Base-by-base conservation (phyloP, 1,140 invertebrate genomes). In the Sarcophaga peregrina region DNA sequence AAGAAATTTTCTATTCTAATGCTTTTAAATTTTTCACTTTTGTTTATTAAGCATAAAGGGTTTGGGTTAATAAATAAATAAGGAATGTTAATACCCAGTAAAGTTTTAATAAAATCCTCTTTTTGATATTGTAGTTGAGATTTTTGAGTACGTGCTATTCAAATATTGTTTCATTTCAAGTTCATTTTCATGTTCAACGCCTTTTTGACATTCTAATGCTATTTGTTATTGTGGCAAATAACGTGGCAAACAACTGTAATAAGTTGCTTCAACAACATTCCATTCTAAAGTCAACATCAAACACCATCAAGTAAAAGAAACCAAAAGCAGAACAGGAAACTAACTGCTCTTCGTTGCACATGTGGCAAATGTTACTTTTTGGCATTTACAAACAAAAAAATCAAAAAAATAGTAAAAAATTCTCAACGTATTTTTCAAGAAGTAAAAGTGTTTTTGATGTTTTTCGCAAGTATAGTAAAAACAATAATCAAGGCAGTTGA, bases 101-200 rank as follows among this genome's bases (percentile, higher is more conserved):
- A 37, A 37, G 25, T 37, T 37, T 37, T 37, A 37, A 37, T 37
- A 37, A 37, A 37, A 37, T 37, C 25, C 25, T 37, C 25, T 37
- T 37, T 37, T 37, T 4, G 4, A 4, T n/a, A n/a, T 37, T 37
- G 25, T 37, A 2, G 1, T 37, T 37, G 25, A 37, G 25, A 2
- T 37, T 37, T 37, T 37, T 37, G 25, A 37, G 25, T 2, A 37
- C 25, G 25, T 37, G 25, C 25, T 37, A 37, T 4, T 37, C 4
- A 37, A 37, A 37, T 37, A 37, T 37, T 37, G 25, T 37, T 37
- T 68, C n/a, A 8, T 20, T 68, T 25, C 62, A 68, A 68, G 62
- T 68, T 68, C n/a, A 68, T 68, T 68, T 68, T 68, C 62, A 25
- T 68, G 62, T 68, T 68, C 62, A 68, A 68, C 62, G 62, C 62